Conservation (phyloP, 2,797 vertebrate genomes). For the Tokudaia muenninki region DNA sequence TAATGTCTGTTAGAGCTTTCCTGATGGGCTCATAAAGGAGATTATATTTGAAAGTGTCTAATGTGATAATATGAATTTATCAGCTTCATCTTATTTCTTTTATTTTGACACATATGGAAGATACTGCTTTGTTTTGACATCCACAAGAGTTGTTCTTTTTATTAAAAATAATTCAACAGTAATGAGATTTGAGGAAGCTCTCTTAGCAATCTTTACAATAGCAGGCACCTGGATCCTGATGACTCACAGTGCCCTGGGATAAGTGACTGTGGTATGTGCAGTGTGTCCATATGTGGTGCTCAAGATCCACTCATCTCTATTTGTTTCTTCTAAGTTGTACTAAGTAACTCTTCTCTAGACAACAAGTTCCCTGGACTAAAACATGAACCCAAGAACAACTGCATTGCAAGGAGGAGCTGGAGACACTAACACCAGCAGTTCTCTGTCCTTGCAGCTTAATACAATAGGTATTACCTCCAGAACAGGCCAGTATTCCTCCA, state of each 20-base stretch:
- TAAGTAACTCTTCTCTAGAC: neutral
- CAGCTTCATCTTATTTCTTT: slow-evolving; percentile 21
- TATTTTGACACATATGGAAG: slow-evolving; percentile 75
- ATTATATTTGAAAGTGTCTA: slow-evolving; percentile 64
- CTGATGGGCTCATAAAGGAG: slow-evolving; percentile 54
- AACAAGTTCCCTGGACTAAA: too few species aligned
- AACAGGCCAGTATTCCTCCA: neutral
- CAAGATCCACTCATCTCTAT: neutral
- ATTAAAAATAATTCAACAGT: slow-evolving; percentile 64
- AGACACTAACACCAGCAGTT: accelerated
- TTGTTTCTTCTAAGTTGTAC: neutral
- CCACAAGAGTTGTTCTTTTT: slow-evolving; percentile 66
- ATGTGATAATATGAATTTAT: slow-evolving; percentile 47
- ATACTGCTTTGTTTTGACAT: slow-evolving; percentile 75
- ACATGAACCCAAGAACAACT: accelerated
- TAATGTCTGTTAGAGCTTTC: slow-evolving; percentile 51
- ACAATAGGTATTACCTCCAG: accelerated
- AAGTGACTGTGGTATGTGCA: neutral
- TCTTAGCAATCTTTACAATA: slow-evolving; percentile 40
- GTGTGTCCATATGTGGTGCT: neutral
- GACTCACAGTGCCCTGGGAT: neutral
- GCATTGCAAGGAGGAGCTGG: accelerated
- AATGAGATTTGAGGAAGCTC: slow-evolving; percentile 56
- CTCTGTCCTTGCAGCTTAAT: neutral
- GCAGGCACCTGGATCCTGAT: slow-evolving; percentile 22